Evolutionary conservation across 2,797 vertebrate genomes (phyloP).

Genomic region (Tympanoctomys barrerae): DNA sequence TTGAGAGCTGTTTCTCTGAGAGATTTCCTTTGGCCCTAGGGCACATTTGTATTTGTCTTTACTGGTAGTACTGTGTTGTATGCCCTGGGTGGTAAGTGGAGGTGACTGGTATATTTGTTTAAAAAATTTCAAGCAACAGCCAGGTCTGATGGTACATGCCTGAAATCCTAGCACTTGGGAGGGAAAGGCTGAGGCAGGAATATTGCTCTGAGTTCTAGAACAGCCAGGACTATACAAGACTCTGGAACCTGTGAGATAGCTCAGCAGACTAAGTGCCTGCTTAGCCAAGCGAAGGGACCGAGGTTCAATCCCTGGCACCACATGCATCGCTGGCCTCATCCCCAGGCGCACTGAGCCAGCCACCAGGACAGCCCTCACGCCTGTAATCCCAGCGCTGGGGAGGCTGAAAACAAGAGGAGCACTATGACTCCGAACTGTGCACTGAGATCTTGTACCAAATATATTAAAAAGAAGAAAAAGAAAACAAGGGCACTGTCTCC

Average conservation of each 20-base stretch:
- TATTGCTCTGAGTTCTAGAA: not conserved
- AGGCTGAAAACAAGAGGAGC: no score
- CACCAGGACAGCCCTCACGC: no score
- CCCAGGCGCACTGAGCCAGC: no score
- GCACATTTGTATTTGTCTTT: not conserved
- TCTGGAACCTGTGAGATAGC: no score
- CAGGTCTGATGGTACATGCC: not conserved
- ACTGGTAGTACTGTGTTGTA: not conserved
- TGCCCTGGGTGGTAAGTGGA: not conserved
- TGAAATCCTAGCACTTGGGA: not conserved
- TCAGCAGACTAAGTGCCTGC: no score
- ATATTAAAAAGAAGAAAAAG: no score
- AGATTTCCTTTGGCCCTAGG: conserved; percentile 34
- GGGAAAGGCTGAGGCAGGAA: not conserved
- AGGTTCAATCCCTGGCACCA: no score
- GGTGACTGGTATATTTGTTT: conserved; percentile 20
- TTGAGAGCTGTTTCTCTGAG: conserved; percentile 25
- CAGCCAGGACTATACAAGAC: not conserved
- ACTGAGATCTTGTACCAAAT: no score
- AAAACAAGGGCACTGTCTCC: not conserved
- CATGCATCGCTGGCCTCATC: no score
- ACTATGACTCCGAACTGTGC: no score
- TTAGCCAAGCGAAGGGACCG: no score
- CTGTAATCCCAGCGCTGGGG: no score
- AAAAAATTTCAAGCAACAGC: conserved; percentile 28